Evolutionary conservation across 2,113 vertebrate genomes (phyloP).

Genomic region (Dendrocopos noguchii): DNA sequence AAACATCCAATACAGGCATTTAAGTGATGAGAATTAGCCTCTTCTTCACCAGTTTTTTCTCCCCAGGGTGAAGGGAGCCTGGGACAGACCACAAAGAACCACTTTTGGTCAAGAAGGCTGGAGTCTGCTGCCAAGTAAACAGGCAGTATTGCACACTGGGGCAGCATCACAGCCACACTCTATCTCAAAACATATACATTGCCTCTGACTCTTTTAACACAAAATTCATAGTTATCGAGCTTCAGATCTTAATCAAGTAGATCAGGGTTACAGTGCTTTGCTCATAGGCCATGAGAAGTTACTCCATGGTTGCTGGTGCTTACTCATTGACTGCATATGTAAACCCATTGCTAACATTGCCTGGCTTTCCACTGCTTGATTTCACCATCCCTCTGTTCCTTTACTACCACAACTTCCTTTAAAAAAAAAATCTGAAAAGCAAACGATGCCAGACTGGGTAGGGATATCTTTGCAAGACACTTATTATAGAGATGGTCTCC

Average conservation of each 20-base stretch:
- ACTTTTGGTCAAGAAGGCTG: not conserved
- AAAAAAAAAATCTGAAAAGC: not conserved
- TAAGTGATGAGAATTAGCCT: not conserved
- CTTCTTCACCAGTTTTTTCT: not conserved
- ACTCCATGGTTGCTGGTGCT: not conserved
- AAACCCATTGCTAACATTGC: rapidly evolving
- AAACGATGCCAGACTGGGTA: not conserved
- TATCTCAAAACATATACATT: not conserved
- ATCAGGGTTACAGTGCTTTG: not conserved
- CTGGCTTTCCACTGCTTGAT: not conserved
- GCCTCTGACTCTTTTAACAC: not conserved
- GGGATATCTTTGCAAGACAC: not conserved
- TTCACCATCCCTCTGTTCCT: not conserved
- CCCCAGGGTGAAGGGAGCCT: not conserved
- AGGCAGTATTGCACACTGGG: no score
- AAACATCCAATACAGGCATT: not conserved
- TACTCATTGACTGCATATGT: not conserved
- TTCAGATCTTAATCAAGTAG: not conserved
- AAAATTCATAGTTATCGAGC: not conserved
- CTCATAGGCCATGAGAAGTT: not conserved
- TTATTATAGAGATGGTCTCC: not conserved
- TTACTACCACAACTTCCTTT: not conserved
- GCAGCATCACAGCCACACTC: not conserved
- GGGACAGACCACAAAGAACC: not conserved
- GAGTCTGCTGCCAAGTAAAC: not conserved